Evolutionary conservation across 37 sponge, comb jelly and placozoan species (phyloP), one percentile per base, ranked within the genome.

Genomic region (Geodia barretti): DNA sequence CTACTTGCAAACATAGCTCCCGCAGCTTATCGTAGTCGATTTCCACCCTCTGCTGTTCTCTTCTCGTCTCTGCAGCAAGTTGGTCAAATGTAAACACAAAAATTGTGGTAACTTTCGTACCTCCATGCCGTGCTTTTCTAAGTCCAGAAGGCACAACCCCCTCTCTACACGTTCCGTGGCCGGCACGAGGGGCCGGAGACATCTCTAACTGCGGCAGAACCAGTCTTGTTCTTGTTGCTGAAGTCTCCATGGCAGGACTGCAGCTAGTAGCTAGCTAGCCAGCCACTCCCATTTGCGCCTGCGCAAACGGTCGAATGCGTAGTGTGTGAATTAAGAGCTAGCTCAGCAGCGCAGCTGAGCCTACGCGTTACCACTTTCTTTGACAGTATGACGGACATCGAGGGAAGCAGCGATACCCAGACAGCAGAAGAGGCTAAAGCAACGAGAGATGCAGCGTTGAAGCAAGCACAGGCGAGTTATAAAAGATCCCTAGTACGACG

Each of bases 11-110:
- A 62, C 82, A 82, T 24, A 79, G 64, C 43, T 73, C 72, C 30
- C 43, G 60, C 43, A 82, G 74, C 61, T 62, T 82, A 28, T n/a
- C 41, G 39, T 82, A 82, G 65, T 82, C 61, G 23, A 82, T 82
- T 25, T 63, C 65, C 34, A 73, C 61, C 41, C 34, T 36, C 28
- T 9, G 34, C 54, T 47, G 11, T 47, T 14, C 14, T 17, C 11
- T 7, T 47, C 7, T 14, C 54, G 54, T 47, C 14, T 47, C 54
- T 47, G 54, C 14, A 47, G 54, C 54, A 47, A 47, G 54, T 17
- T 47, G 14, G 11, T 47, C 7, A 47, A 14, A 7, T 47, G 7
- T 14, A 47, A 7, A 14, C 54, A 47, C 7, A 47, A 47, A 17
- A 47, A 17, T 17, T 47, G 14, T 47, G 54, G 7, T 17, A 47